Evolutionary conservation across 2,113 vertebrate species (phyloP).

Genomic region (Chamaetylas fuelleborni): DNA sequence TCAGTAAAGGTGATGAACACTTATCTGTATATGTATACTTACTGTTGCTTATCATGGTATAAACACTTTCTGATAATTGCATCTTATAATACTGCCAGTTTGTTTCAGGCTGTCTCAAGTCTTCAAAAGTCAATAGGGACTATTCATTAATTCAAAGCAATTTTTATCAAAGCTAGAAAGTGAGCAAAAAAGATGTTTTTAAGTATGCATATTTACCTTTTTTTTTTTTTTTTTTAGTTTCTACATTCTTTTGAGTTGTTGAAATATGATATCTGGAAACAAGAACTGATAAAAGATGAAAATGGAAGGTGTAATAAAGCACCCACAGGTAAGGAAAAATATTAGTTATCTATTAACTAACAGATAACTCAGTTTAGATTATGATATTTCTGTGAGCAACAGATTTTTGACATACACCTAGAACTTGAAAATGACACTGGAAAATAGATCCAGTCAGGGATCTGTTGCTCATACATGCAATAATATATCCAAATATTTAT

Average conservation of each 20-base stretch:
- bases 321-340: slow-evolving; percentile 60
- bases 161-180: not conserved
- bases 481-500: not conserved
- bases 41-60: not conserved
- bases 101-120: not conserved
- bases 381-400: not conserved
- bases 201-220: not conserved
- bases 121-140: not conserved
- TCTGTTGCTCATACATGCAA: not conserved
- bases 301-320: slow-evolving; percentile 69
- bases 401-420: not conserved
- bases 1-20: not conserved
- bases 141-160: not conserved
- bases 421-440: not conserved
- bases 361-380: not conserved
- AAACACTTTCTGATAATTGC: not conserved
- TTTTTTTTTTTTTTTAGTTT: slow-evolving; percentile 21
- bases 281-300: slow-evolving; percentile 70
- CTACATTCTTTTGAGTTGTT: slow-evolving; percentile 58
- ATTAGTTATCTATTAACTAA: not conserved
- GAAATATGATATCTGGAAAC: slow-evolving; percentile 74
- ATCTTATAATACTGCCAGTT: not conserved
- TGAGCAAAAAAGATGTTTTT: not conserved
- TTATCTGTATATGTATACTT: not conserved
- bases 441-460: not conserved